phyloP scores from a whole-genome alignment of 2,113 vertebrate species.

The Terrapene triunguis region DNA sequence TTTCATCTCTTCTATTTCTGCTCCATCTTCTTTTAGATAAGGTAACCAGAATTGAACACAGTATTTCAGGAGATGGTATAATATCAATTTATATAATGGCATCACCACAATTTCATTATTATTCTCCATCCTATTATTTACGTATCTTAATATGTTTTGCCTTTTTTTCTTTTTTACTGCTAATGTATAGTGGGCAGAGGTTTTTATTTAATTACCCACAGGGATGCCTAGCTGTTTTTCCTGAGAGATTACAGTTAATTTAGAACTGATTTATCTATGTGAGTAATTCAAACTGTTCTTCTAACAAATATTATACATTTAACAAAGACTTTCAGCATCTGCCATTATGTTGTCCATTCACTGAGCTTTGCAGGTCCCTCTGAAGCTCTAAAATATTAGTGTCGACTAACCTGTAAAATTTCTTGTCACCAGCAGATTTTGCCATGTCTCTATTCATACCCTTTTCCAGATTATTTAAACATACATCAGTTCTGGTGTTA shows the following conservation, averaged over 20 bases:
- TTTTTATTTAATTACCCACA: not conserved
- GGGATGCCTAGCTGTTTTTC: not conserved
- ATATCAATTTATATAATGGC: not conserved
- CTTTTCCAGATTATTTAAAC: not conserved
- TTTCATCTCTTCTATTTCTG: not conserved
- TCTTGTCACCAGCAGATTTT: not conserved
- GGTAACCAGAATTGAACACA: not conserved
- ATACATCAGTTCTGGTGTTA: not conserved
- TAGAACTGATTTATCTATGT: fast-evolving
- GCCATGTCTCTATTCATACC: not conserved
- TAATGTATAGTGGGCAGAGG: not conserved
- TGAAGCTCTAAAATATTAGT: not conserved
- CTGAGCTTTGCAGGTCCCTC: not conserved
- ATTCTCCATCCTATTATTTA: not conserved
- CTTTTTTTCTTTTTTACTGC: not conserved
- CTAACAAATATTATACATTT: not conserved
- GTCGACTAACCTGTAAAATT: not conserved
- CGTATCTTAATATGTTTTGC: not conserved
- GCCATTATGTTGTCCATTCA: not conserved
- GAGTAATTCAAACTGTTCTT: not conserved
- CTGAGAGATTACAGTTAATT: not conserved
- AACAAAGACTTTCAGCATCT: not conserved
- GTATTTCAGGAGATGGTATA: not conserved
- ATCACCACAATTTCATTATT: not conserved
- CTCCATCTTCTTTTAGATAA: not conserved